Conservation (phyloP, 2,113 vertebrate species). For the Lota lota region DNA sequence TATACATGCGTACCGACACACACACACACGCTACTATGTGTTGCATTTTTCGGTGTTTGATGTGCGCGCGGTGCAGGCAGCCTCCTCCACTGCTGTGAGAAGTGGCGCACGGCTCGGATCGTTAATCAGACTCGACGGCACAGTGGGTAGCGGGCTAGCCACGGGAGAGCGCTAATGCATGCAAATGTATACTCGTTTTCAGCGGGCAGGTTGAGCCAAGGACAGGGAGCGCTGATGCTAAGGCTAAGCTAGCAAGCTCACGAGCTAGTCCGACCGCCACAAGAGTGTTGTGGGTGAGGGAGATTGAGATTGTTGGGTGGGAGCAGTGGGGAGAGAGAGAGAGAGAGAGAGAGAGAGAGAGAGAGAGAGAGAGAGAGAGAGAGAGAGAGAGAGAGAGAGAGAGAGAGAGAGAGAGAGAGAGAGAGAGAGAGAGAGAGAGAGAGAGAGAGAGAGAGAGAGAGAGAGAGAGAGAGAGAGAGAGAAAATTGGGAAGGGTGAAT, state of each 20-base stretch:
- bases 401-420: constrained; percentile 1
- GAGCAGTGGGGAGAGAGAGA: too few relatives aligned
- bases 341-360: too few relatives aligned
- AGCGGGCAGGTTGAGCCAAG: constrained; percentile 70
- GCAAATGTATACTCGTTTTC: constrained; percentile 73
- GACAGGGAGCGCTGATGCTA: constrained; percentile 29
- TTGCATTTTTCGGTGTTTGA: constrained; percentile 52
- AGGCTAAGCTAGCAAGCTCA: too few relatives aligned
- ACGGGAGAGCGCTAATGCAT: constrained; percentile 73
- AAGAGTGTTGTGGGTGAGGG: background rate
- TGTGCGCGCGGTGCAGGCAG: constrained; percentile 52
- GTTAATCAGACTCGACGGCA: constrained; percentile 73
- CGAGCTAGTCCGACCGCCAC: constrained; percentile 37
- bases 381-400: constrained; percentile 4
- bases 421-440: background rate
- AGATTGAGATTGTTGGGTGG: background rate
- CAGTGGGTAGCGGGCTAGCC: constrained; percentile 69
- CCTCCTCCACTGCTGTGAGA: constrained; percentile 56
- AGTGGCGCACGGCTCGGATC: constrained; percentile 59
- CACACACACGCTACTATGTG: constrained; percentile 9
- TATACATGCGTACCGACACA: background rate
- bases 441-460: constrained; percentile 7
- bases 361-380: too few relatives aligned
- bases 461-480: constrained; percentile 11
- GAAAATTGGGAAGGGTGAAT: constrained; percentile 7